These are phyloP conservation scores for Phylloscopus trochilus DNA, from an alignment of 2,113 vertebrate genomes.

Conservation along the genomic window DNA sequence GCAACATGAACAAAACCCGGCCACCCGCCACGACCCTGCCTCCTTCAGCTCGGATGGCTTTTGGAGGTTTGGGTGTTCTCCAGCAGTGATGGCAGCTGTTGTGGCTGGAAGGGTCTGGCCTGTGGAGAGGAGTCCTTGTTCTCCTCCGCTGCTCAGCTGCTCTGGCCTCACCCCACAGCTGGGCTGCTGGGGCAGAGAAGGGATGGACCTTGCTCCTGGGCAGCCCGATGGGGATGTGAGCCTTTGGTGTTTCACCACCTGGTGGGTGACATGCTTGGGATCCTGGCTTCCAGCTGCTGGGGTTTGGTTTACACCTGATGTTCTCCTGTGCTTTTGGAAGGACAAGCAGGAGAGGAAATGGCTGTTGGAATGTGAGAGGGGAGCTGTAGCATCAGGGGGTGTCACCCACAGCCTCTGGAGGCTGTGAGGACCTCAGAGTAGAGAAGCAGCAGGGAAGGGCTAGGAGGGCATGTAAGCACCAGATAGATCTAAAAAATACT, in stretches of 20 bases:
- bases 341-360: background rate
- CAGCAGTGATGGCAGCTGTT: background rate
- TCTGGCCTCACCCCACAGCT: background rate
- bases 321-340: background rate
- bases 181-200: background rate
- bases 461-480: background rate
- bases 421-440: background rate
- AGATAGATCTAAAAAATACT: background rate
- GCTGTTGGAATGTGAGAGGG: background rate
- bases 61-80: background rate
- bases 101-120: background rate
- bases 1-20: background rate
- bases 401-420: background rate
- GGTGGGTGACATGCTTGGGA: background rate
- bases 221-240: fast-evolving
- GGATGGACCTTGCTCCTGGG: background rate
- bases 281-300: background rate
- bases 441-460: background rate
- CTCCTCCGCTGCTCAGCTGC: background rate
- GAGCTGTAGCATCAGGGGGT: background rate
- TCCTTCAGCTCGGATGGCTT: background rate
- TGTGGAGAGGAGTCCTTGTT: background rate
- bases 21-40: background rate
- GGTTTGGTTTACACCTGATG: background rate
- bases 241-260: background rate